These are phyloP conservation scores for Tipula helvola DNA, from an alignment of 2,888 invertebrate species.

Conservation along the genomic window DNA sequence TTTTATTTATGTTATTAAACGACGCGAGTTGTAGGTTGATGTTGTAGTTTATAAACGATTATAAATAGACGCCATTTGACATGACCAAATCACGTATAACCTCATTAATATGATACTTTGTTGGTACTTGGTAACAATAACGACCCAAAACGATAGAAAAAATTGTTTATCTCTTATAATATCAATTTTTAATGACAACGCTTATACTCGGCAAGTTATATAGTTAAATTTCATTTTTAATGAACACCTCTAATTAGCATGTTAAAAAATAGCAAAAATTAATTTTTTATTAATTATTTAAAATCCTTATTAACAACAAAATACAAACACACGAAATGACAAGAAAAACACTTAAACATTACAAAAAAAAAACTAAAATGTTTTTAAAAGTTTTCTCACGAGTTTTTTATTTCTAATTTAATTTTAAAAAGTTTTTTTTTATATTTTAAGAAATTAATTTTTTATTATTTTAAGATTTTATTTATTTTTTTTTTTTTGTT, in stretches of 20 bases:
- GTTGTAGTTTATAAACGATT: background rate
- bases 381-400: background rate
- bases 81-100: background rate
- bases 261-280: background rate
- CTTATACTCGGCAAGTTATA: background rate
- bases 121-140: background rate
- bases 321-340: background rate
- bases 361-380: background rate
- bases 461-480: background rate
- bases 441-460: background rate
- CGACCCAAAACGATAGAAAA: background rate
- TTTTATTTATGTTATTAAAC: background rate
- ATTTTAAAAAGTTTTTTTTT: background rate
- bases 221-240: background rate
- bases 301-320: background rate
- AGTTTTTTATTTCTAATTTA: background rate
- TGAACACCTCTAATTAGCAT: background rate
- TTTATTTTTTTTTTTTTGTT: background rate
- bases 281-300: background rate
- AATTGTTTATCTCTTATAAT: background rate
- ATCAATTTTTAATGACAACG: background rate
- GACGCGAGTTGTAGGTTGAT: background rate
- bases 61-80: background rate
- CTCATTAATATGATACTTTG: background rate
- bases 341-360: background rate